Base-by-base conservation (phyloP, 2,888 invertebrate genomes). In the Himalopsyche anomala region DNA sequence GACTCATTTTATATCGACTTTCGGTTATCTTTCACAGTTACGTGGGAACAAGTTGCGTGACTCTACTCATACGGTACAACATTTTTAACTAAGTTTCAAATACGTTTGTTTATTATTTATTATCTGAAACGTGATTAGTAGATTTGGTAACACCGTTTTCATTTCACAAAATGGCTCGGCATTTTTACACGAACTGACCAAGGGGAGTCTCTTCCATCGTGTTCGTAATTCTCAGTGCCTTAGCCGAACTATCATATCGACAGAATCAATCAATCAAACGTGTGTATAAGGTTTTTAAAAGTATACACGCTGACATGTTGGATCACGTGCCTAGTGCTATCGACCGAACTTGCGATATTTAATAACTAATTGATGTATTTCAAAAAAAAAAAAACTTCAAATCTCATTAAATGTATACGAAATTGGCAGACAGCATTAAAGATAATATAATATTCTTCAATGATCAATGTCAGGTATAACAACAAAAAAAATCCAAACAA, bases 261-360 rank as follows among this genome's bases (percentile, higher is more conserved):
- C 36, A 74, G 38, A 74, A 74, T 74, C 74, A 74, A 74, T 74
- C 74, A 74, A 74, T 74, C 74, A 74, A 74, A 15, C 74, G 74
- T 74, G 74, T 38, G 74, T 74, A 74, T 74, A 36, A 74, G 74
- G 36, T 74, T 74, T 74, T 74, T 15, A 36, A 28, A 38, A 36
- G 74, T 74, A 74, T 74, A 74, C 74, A 74, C 36, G 38, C 38
- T 74, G 74, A 36, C 74, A 38, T 38, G 38, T 15, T 15, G 74
- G n/a, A 74, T 69, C 69, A 69, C 74, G 74, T 74, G 38, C 38
- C 15, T 38, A 74, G 36, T 36, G 12, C 5, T 74, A 36, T 36
- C 36, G 28, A 36, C 74, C 2, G 15, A 15, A 74, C 6, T 74
- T 74, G 38, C 9, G 36, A 15, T 45, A 45, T 9, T 45, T 45